Conservation (phyloP, 2,888 invertebrate species). For the Hypselothyrea guttata region DNA sequence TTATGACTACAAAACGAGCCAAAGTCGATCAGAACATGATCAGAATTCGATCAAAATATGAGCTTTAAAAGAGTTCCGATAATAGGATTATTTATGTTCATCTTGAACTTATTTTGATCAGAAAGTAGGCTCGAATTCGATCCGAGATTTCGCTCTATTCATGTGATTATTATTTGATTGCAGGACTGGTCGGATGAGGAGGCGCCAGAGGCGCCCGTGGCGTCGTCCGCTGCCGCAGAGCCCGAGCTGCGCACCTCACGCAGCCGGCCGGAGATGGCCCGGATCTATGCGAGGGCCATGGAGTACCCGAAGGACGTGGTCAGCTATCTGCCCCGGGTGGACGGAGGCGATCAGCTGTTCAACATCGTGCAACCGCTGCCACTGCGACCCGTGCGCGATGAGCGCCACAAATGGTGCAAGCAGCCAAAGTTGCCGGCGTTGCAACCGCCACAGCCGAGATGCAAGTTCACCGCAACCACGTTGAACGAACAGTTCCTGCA, state of each 20-base stretch:
- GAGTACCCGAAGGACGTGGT: background rate
- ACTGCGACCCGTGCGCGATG: background rate
- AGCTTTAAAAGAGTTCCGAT: no score
- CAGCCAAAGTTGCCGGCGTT: constrained; percentile 12
- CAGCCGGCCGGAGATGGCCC: constrained; percentile 9
- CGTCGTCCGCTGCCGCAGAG: no score
- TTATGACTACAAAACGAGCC: no score
- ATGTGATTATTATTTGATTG: background rate
- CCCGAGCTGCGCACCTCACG: no score
- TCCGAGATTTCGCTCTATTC: background rate
- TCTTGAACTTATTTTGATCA: no score
- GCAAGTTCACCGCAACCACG: no score
- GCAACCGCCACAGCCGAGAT: constrained; percentile 33
- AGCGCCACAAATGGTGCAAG: background rate
- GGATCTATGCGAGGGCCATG: constrained; percentile 2
- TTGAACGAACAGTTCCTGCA: constrained; percentile 75
- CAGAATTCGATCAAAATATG: no score
- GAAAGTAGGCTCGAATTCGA: no score
- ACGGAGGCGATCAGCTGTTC: background rate
- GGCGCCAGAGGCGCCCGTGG: no score
- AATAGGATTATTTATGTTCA: no score
- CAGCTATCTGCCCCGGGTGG: no score
- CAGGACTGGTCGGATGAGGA: constrained; percentile 80
- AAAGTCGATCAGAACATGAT: no score
- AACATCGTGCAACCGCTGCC: constrained; percentile 9